A percentile compares a stretch with the other conserved stretches of the same genome.
Evolutionary conservation across 2,113 vertebrate species (phyloP).

Genomic region (Prunella fulvescens): DNA sequence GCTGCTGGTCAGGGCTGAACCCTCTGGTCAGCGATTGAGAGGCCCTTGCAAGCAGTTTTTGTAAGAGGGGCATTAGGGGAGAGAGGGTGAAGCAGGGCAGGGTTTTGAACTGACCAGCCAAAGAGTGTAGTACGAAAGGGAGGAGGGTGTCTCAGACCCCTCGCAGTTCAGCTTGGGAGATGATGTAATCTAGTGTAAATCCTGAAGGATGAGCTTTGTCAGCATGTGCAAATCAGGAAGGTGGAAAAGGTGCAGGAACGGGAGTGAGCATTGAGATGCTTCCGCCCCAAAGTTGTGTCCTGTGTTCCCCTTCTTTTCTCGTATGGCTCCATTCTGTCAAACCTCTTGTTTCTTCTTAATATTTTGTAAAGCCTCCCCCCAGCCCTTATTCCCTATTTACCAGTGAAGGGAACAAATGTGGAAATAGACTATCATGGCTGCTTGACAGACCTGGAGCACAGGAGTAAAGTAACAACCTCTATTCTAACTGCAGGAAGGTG

Average conservation of each 20-base stretch:
- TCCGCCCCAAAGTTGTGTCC: not conserved
- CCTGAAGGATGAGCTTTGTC: not conserved
- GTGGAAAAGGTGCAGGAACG: not conserved
- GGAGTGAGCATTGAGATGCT: not conserved
- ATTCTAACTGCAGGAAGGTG: not conserved
- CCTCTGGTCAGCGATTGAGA: not conserved
- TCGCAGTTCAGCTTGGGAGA: not conserved
- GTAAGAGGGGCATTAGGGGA: not conserved
- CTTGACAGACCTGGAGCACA: not conserved
- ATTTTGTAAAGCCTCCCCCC: not conserved
- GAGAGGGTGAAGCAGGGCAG: not conserved
- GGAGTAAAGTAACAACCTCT: not conserved
- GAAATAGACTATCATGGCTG: not conserved
- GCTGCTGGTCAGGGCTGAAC: not conserved
- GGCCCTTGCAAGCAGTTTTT: not conserved
- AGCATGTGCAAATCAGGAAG: not conserved
- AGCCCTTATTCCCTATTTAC: not conserved
- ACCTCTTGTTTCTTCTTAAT: not conserved
- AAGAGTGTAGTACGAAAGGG: not conserved
- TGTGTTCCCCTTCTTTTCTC: not conserved
- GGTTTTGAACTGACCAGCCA: not conserved
- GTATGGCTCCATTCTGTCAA: not conserved
- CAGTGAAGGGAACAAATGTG: not conserved
- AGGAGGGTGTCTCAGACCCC: not conserved
- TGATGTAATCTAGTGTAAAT: not conserved